These are phyloP conservation scores for Microcebus tavaratra DNA, from an alignment of 2,113 vertebrate species.

Conservation along the genomic window DNA sequence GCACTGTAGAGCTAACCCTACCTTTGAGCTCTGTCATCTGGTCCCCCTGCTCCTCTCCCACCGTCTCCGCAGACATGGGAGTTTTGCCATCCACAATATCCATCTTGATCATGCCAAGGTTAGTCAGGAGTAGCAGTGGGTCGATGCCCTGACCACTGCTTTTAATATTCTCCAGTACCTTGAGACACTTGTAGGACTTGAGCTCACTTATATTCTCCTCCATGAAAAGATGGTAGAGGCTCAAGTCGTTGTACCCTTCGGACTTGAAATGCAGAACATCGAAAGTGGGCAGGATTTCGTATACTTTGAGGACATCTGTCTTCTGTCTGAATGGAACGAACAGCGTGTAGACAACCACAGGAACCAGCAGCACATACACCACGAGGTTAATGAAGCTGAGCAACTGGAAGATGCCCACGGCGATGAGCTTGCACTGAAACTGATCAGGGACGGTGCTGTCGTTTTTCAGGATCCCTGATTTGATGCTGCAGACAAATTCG, in stretches of 20 bases:
- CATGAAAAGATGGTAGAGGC: conserved; percentile 95
- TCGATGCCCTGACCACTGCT: conserved; percentile 88
- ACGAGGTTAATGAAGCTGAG: conserved; percentile 94
- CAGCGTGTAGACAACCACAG: conserved; percentile 88
- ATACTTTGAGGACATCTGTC: conserved; percentile 89
- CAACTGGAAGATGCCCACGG: conserved; percentile 93
- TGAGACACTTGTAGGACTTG: conserved; percentile 96
- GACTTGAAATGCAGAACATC: conserved; percentile 88
- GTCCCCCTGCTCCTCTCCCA: conserved; percentile 18
- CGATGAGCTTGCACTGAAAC: conserved; percentile 95
- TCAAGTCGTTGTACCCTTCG: conserved; percentile 92
- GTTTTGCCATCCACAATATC: conserved; percentile 89
- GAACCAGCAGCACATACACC: conserved; percentile 89
- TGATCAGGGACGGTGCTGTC: conserved; percentile 86
- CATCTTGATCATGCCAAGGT: conserved; percentile 92
- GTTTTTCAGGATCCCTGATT: conserved; percentile 91
- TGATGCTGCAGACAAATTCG: conserved; percentile 94
- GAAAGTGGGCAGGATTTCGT: conserved; percentile 93
- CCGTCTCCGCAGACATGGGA: neutral
- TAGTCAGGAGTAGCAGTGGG: conserved; percentile 90
- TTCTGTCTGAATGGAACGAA: conserved; percentile 88
- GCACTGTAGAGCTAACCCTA: conserved; percentile 54
- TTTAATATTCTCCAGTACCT: conserved; percentile 94
- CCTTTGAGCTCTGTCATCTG: conserved; percentile 80
- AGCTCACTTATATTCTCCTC: conserved; percentile 95